Evolutionary conservation across 2,888 invertebrate genomes (phyloP).

Genomic region (Leistus spinibarbis): DNA sequence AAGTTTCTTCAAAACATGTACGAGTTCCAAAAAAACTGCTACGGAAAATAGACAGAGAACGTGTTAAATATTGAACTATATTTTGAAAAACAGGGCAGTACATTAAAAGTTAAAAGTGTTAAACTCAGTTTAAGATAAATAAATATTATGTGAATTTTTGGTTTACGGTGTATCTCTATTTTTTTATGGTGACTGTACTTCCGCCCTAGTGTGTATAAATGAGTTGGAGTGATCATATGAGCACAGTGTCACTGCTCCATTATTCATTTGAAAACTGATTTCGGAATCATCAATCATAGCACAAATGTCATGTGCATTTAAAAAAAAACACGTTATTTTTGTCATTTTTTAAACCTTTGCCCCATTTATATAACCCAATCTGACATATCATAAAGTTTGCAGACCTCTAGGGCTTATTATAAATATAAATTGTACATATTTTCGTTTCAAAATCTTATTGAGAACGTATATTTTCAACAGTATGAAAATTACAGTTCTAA

Average conservation of each 20-base stretch:
- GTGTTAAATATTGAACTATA: too few species aligned
- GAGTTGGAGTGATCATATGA: slow-evolving; percentile 2
- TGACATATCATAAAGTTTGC: neutral
- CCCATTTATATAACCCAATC: neutral
- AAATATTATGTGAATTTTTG: too few species aligned
- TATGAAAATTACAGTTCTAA: slow-evolving; percentile 15
- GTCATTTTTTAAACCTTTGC: neutral
- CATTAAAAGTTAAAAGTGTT: too few species aligned
- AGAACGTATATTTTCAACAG: slow-evolving; percentile 2
- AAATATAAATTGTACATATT: neutral
- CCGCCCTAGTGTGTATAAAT: neutral
- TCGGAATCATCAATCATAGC: slow-evolving; percentile 31
- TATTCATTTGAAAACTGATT: slow-evolving; percentile 33
- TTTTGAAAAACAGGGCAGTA: too few species aligned
- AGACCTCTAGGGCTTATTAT: neutral
- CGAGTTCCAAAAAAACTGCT: too few species aligned
- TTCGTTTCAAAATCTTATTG: neutral
- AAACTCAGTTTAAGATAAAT: too few species aligned
- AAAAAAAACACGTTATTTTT: slow-evolving; percentile 33
- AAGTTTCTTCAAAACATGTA: too few species aligned
- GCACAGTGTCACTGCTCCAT: slow-evolving; percentile 15
- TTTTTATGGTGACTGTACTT: neutral
- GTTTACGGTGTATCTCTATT: too few species aligned
- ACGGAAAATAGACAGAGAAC: too few species aligned
- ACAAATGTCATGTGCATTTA: slow-evolving; percentile 33